Evolutionary conservation across 2,113 vertebrate species (phyloP).

Genomic region (Mustela lutreola): DNA sequence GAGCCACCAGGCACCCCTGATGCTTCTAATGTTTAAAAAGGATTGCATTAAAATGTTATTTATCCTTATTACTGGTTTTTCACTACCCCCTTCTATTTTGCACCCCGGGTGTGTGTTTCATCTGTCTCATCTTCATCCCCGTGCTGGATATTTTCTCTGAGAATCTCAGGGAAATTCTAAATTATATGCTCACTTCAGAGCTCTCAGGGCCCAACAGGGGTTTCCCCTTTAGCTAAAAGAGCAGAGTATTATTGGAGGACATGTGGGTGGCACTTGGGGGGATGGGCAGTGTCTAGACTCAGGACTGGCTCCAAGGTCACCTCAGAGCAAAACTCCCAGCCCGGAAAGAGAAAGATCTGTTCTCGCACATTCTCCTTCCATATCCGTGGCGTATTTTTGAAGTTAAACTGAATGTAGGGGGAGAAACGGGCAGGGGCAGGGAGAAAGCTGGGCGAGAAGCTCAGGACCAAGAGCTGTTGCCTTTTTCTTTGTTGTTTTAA

Average conservation of each 20-base stretch:
- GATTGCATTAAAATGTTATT: background rate
- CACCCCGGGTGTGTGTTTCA: fast-evolving
- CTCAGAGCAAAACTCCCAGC: background rate
- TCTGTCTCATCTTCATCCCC: background rate
- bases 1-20: background rate
- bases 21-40: background rate
- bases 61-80: background rate
- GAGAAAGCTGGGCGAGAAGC: background rate
- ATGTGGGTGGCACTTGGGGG: fast-evolving
- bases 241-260: background rate
- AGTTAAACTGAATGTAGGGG: background rate
- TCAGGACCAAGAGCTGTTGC: background rate
- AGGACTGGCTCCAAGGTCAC: slow-evolving; percentile 51
- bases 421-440: background rate
- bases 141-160: background rate
- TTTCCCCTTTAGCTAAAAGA: background rate
- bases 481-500: slow-evolving; percentile 62
- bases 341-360: background rate
- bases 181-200: background rate
- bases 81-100: background rate
- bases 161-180: background rate
- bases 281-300: background rate
- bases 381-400: background rate
- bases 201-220: background rate
- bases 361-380: background rate